Evolutionary conservation across 2,113 vertebrate species (phyloP).

Genomic region (Monopterus albus): DNA sequence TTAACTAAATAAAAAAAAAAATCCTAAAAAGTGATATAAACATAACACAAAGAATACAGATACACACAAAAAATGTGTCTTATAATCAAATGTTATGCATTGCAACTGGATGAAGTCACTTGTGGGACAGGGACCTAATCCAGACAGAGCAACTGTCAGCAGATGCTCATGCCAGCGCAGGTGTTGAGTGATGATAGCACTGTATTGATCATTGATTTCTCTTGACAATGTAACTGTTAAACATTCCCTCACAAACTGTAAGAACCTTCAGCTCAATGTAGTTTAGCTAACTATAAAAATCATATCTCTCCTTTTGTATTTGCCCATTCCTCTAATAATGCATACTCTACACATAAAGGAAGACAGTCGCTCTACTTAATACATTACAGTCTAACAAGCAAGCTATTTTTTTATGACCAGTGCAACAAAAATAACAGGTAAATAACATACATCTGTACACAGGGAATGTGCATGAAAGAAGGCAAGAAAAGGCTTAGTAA

Average conservation of each 20-base stretch:
- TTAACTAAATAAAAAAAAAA: too few relatives aligned
- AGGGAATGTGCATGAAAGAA: background rate
- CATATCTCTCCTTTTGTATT: background rate
- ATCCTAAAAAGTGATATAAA: background rate
- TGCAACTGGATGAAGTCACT: conserved; percentile 7
- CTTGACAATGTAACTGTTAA: background rate
- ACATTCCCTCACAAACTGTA: too few relatives aligned
- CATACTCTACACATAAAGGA: background rate
- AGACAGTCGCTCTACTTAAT: background rate
- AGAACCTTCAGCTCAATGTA: background rate
- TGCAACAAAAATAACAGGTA: background rate
- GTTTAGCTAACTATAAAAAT: background rate
- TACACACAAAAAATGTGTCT: background rate
- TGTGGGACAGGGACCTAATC: conserved; percentile 1
- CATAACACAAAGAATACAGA: background rate
- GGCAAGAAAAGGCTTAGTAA: background rate
- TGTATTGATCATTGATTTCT: conserved; percentile 20
- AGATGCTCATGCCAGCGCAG: conserved; percentile 43
- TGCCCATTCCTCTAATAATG: background rate
- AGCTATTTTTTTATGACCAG: background rate
- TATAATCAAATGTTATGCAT: conserved; percentile 5
- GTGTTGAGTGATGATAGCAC: background rate
- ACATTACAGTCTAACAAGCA: background rate
- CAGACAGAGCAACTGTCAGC: conserved; percentile 11
- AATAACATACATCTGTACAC: background rate